Conservation (phyloP, 2,888 invertebrate genomes). For the Mechanitis mazaeus region DNA sequence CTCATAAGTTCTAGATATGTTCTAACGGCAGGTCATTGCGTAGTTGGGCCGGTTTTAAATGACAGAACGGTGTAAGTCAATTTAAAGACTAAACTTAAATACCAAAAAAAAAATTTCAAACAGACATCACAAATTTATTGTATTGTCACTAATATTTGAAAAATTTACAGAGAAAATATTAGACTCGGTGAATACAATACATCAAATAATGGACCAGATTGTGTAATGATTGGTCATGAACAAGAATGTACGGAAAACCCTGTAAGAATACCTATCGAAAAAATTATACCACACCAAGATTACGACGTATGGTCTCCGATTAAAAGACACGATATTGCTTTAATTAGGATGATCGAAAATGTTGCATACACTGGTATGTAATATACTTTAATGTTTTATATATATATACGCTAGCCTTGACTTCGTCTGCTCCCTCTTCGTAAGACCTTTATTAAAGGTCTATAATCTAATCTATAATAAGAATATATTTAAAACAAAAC, state of each 20-base stretch:
- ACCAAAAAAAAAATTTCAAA: too few relatives aligned
- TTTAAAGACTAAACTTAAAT: neutral
- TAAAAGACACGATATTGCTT: slow-evolving; percentile 60
- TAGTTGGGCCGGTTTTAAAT: slow-evolving; percentile 50
- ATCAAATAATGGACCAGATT: slow-evolving; percentile 49
- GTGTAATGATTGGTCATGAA: slow-evolving; percentile 45
- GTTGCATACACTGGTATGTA: slow-evolving; percentile 57
- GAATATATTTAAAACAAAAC: too few relatives aligned
- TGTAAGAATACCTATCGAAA: slow-evolving; percentile 52
- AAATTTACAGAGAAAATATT: slow-evolving; percentile 39
- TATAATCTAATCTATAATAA: too few relatives aligned
- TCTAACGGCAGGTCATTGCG: slow-evolving; percentile 76
- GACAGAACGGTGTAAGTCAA: slow-evolving; percentile 61
- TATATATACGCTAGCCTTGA: neutral
- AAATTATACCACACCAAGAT: slow-evolving; percentile 54
- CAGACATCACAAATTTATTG: too few relatives aligned
- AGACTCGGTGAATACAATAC: slow-evolving; percentile 71
- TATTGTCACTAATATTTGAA: too few relatives aligned
- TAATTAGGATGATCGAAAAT: slow-evolving; percentile 53
- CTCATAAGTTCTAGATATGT: slow-evolving; percentile 73
- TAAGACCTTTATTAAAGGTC: too few relatives aligned
- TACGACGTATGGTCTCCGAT: slow-evolving; percentile 43
- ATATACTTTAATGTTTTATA: neutral
- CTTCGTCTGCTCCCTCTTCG: too few relatives aligned
- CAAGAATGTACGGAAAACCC: slow-evolving; percentile 58